Conservation (phyloP, 2,797 vertebrate genomes). For the Oryzias dopingdopingensis region DNA sequence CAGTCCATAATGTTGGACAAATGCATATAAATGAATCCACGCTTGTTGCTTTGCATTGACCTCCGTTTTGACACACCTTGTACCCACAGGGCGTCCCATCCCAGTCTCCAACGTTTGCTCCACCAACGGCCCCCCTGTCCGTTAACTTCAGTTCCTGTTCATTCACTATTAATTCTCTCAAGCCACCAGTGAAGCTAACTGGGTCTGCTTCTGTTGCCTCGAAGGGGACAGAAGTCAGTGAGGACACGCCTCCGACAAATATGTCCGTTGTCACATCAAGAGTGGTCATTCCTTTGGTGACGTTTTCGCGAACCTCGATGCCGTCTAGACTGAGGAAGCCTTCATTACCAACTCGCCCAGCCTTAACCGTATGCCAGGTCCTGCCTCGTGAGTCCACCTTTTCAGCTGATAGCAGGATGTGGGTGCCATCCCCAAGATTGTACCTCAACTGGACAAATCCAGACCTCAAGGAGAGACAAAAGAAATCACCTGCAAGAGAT, state of each 20-base stretch:
- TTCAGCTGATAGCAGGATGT: conserved; percentile 70
- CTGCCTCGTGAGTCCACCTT: conserved; percentile 61
- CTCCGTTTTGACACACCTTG: conserved; percentile 79
- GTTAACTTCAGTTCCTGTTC: conserved; percentile 80
- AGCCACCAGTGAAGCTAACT: conserved; percentile 79
- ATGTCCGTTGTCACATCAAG: conserved; percentile 79
- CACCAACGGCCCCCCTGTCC: conserved; percentile 71
- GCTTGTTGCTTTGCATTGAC: conserved; percentile 66
- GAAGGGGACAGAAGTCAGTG: conserved; percentile 71
- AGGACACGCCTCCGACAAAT: conserved; percentile 83
- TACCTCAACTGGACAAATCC: conserved; percentile 83
- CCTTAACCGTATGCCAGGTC: conserved; percentile 80
- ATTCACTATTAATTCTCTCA: conserved; percentile 81
- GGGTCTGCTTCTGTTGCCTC: conserved; percentile 77
- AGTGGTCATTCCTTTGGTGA: conserved; percentile 71
- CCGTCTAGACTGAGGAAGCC: conserved; percentile 82
- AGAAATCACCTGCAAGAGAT: conserved; percentile 81
- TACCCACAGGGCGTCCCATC: conserved; percentile 86
- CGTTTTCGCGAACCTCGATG: conserved; percentile 59
- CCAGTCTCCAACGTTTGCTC: conserved; percentile 85
- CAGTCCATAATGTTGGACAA: conserved; percentile 77
- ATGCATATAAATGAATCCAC: conserved; percentile 72
- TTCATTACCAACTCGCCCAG: conserved; percentile 76
- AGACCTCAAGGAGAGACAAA: conserved; percentile 81
- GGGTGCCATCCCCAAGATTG: conserved; percentile 80